phyloP scores from a whole-genome alignment of 1,140 invertebrate species.

The Scaptomyza graminum region DNA sequence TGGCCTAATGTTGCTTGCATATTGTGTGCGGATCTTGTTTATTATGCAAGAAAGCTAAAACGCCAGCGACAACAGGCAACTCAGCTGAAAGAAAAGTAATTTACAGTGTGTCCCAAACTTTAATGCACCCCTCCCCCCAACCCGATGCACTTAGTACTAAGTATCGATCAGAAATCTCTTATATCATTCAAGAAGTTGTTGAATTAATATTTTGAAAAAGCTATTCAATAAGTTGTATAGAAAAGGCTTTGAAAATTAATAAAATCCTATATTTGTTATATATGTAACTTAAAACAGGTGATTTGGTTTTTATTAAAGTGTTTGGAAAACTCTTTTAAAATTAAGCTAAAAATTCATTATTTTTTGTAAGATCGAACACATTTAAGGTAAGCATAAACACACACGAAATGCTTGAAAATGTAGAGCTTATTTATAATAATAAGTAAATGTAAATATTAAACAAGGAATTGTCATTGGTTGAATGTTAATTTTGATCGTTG shows the following conservation, averaged over 20 bases:
- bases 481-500: conserved; percentile 6
- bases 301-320: too few species aligned
- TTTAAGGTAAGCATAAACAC: too few species aligned
- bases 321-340: too few species aligned
- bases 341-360: too few species aligned
- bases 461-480: not conserved
- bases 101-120: not conserved
- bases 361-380: too few species aligned
- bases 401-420: not conserved
- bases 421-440: not conserved
- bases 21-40: conserved; percentile 81
- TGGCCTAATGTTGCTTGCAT: conserved; percentile 80
- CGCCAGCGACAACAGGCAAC: conserved; percentile 29
- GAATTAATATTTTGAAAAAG: too few species aligned
- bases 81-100: conserved; percentile 19
- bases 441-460: not conserved
- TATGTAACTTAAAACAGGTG: too few species aligned
- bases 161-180: not conserved
- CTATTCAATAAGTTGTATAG: too few species aligned
- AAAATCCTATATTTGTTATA: too few species aligned
- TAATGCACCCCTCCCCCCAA: too few species aligned
- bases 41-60: conserved; percentile 78
- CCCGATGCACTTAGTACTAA: too few species aligned
- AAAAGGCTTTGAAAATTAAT: too few species aligned
- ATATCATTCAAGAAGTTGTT: not conserved